Conservation (phyloP, 2,888 invertebrate genomes). For the Hemithea aestivaria region DNA sequence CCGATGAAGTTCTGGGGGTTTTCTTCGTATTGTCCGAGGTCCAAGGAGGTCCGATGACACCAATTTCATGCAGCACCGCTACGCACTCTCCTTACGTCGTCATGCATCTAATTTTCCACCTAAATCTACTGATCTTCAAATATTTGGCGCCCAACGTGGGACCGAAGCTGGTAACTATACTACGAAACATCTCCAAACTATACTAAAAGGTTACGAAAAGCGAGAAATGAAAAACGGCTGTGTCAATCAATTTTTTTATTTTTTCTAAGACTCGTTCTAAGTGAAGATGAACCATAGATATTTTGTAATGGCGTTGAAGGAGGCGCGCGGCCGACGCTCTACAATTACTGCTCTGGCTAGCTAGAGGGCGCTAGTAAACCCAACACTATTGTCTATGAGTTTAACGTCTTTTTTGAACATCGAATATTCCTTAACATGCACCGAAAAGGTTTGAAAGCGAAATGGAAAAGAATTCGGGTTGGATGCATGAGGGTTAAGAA, state of each 20-base stretch:
- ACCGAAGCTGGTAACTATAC: conserved; percentile 59
- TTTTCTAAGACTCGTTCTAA: conserved; percentile 71
- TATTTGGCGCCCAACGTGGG: conserved; percentile 55
- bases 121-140: conserved; percentile 31
- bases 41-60: conserved; percentile 35
- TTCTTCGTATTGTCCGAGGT: conserved; percentile 37
- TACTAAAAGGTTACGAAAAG: conserved; percentile 64
- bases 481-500: conserved; percentile 3
- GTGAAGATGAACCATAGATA: conserved; percentile 74
- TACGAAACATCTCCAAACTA: conserved; percentile 43
- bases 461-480: not conserved
- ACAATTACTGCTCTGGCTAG: conserved; percentile 58
- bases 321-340: conserved; percentile 68
- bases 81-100: conserved; percentile 45
- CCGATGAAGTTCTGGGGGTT: conserved; percentile 33
- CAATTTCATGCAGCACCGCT: conserved; percentile 61
- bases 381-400: conserved; percentile 40
- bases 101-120: conserved; percentile 63
- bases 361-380: conserved; percentile 53
- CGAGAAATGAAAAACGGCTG: conserved; percentile 76
- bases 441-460: not conserved
- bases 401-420: conserved; percentile 24
- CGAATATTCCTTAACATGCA: conserved; percentile 8
- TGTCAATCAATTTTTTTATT: conserved; percentile 64
- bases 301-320: conserved; percentile 58